Evolutionary conservation across 2,888 invertebrate species (phyloP).

Genomic region (Amphipyra berbera): DNA sequence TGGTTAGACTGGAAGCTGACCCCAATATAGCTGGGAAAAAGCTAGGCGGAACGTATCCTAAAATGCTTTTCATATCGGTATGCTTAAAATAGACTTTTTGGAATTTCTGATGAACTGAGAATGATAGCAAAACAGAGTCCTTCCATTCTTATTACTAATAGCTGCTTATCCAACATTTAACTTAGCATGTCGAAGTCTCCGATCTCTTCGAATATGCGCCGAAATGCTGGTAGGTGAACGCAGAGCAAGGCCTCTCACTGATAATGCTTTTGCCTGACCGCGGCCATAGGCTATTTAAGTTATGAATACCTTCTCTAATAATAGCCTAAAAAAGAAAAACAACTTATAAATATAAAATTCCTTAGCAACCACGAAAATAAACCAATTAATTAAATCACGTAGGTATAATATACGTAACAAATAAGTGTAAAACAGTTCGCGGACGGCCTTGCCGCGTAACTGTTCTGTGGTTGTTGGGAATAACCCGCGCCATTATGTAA

Average conservation of each 20-base stretch:
- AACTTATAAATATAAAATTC: constrained; percentile 19
- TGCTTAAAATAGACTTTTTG: too few species aligned
- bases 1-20: too few species aligned
- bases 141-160: too few species aligned
- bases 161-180: too few species aligned
- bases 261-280: not conserved
- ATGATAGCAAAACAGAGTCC: not conserved
- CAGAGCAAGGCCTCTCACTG: too few species aligned
- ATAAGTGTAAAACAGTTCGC: constrained; percentile 38
- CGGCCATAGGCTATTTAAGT: not conserved
- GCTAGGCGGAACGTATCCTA: too few species aligned
- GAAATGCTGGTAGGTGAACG: too few species aligned
- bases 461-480: constrained; percentile 70
- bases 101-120: not conserved
- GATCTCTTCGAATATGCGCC: too few species aligned
- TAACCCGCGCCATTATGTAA: constrained; percentile 73
- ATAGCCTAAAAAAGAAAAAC: constrained; percentile 21
- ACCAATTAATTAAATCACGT: constrained; percentile 42
- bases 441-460: constrained; percentile 78
- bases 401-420: constrained; percentile 49
- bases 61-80: too few species aligned
- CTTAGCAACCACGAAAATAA: constrained; percentile 54
- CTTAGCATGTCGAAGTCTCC: too few species aligned
- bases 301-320: constrained; percentile 15
- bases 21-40: too few species aligned